phyloP scores from a whole-genome alignment of 64 coral and sea anemone genomes.

The Montipora efflorescens region DNA sequence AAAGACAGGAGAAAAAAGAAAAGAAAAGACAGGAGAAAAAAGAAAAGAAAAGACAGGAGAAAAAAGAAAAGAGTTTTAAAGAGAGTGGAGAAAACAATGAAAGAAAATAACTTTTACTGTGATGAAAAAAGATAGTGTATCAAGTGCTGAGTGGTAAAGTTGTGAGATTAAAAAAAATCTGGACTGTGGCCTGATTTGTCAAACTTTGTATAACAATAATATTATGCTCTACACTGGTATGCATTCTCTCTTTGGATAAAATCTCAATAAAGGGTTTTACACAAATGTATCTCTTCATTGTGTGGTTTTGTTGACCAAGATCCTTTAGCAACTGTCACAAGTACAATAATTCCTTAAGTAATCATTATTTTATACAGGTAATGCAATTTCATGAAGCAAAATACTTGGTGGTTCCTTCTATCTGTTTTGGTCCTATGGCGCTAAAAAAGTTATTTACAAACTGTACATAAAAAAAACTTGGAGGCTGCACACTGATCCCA shows the following conservation, averaged over 20 bases:
- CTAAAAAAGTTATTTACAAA: no score
- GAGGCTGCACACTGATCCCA: no score
- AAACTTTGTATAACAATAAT: not conserved
- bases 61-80: slow-evolving; percentile 37
- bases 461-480: no score
- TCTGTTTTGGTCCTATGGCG: no score
- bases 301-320: no score
- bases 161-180: slow-evolving; percentile 6
- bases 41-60: slow-evolving; percentile 53
- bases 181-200: not conserved
- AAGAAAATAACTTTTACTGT: not conserved
- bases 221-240: not conserved
- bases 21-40: not conserved
- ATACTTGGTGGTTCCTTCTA: no score
- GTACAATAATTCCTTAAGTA: no score
- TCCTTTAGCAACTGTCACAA: no score
- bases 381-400: no score
- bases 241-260: slow-evolving; percentile 14
- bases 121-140: slow-evolving; percentile 28
- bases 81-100: slow-evolving; percentile 54
- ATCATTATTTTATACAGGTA: no score
- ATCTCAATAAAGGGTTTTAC: slow-evolving; percentile 22
- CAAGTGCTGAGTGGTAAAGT: not conserved
- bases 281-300: slow-evolving; percentile 3
- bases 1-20: slow-evolving; percentile 37